Conservation (phyloP, 1,140 invertebrate species). For the Drosophila aff. region DNA sequence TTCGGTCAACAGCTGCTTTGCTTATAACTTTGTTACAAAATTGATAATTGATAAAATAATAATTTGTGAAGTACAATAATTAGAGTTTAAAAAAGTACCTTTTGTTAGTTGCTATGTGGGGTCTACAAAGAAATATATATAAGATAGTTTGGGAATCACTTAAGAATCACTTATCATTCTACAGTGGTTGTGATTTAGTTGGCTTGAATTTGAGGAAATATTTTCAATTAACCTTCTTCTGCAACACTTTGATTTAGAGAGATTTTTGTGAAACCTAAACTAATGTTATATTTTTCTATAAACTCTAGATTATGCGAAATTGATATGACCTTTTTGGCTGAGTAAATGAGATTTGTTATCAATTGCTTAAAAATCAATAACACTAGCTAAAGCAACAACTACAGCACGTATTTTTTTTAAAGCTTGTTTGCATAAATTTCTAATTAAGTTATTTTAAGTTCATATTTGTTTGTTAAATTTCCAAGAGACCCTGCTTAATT, state of each 20-base stretch:
- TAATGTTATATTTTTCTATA: background rate
- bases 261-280: background rate
- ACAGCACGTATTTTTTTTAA: background rate
- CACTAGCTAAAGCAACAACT: background rate
- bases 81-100: background rate
- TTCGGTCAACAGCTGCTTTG: too few relatives aligned
- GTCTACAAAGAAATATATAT: background rate
- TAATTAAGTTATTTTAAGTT: background rate
- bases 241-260: background rate
- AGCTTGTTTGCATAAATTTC: background rate
- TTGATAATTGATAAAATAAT: background rate
- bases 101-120: background rate
- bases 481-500: background rate
- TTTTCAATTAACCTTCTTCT: background rate
- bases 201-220: background rate
- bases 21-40: background rate
- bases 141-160: background rate
- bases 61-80: background rate
- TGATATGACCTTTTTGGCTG: background rate
- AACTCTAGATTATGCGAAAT: background rate
- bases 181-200: background rate
- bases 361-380: background rate
- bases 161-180: background rate
- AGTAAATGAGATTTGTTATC: conserved; percentile 9
- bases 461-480: background rate